These are phyloP conservation scores for Hirtodrosophila trivittata DNA, from an alignment of 2,888 invertebrate species.

Conservation along the genomic window DNA sequence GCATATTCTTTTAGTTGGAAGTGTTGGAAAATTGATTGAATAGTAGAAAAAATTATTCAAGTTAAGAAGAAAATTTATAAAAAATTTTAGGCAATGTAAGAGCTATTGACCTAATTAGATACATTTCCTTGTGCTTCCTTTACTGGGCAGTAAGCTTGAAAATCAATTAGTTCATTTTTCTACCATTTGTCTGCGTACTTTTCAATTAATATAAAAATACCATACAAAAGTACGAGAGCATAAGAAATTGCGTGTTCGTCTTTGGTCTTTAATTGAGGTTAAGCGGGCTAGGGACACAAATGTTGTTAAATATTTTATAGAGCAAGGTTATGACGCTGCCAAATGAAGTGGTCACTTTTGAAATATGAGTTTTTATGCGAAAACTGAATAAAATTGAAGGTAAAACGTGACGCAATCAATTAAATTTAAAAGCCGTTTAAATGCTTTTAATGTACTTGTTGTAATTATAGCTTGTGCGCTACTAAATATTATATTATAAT, in stretches of 20 bases:
- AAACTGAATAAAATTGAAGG: slow-evolving; percentile 21
- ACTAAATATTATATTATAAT: too few species aligned
- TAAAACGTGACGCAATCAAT: slow-evolving; percentile 20
- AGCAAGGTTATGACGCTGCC: slow-evolving; percentile 56
- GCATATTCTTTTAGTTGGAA: slow-evolving; percentile 1
- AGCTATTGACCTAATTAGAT: slow-evolving; percentile 40
- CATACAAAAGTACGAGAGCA: slow-evolving; percentile 9
- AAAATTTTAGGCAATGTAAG: slow-evolving; percentile 1
- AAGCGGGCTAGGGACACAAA: slow-evolving; percentile 44
- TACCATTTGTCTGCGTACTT: slow-evolving; percentile 27
- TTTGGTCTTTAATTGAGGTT: slow-evolving; percentile 59
- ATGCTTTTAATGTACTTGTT: background rate
- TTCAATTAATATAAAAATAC: slow-evolving; percentile 40
- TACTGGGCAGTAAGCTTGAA: slow-evolving; percentile 10
- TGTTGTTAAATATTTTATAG: slow-evolving; percentile 64
- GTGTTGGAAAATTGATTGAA: background rate
- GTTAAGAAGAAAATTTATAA: background rate
- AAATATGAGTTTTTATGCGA: slow-evolving; percentile 48
- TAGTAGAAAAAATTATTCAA: slow-evolving; percentile 4
- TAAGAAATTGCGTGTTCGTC: slow-evolving; percentile 51
- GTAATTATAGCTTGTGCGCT: too few species aligned
- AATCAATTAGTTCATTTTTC: slow-evolving; percentile 32
- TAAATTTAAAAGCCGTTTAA: background rate
- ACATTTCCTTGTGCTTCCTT: slow-evolving; percentile 1
- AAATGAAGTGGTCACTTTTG: slow-evolving; percentile 33